Evolutionary conservation across 2,888 invertebrate genomes (phyloP).

Genomic region (Thereva nobilitata): DNA sequence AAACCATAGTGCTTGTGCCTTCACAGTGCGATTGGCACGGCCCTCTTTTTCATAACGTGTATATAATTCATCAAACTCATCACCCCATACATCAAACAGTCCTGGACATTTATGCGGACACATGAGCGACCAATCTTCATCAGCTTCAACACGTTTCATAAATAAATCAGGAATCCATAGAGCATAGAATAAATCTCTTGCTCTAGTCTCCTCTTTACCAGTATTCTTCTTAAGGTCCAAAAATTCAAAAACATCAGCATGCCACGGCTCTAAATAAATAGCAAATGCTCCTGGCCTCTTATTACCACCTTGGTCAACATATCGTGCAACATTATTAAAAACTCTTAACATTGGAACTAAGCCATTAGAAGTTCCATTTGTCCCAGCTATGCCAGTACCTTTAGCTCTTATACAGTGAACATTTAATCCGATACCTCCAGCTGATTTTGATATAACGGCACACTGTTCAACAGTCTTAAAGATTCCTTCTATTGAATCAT

Average conservation of each 20-base stretch:
- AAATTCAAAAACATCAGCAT: slow-evolving; percentile 95
- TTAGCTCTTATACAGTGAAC: slow-evolving; percentile 93
- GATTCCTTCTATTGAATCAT: slow-evolving; percentile 95
- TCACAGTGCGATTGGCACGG: slow-evolving; percentile 68
- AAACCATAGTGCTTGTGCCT: slow-evolving; percentile 90
- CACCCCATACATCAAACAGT: slow-evolving; percentile 90
- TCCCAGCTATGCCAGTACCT: slow-evolving; percentile 90
- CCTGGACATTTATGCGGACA: slow-evolving; percentile 94
- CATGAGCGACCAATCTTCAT: slow-evolving; percentile 93
- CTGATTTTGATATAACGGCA: slow-evolving; percentile 94
- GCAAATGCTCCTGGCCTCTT: slow-evolving; percentile 98
- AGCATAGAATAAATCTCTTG: slow-evolving; percentile 94
- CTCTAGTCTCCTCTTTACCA: slow-evolving; percentile 91
- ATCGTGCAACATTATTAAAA: slow-evolving; percentile 93
- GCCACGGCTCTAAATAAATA: slow-evolving; percentile 98
- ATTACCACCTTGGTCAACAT: slow-evolving; percentile 97
- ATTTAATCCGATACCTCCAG: slow-evolving; percentile 96
- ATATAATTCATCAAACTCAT: slow-evolving; percentile 90
- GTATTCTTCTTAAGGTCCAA: slow-evolving; percentile 94
- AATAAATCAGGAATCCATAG: slow-evolving; percentile 98
- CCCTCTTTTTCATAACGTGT: slow-evolving; percentile 82
- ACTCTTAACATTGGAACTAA: slow-evolving; percentile 94
- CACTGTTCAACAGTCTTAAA: slow-evolving; percentile 90
- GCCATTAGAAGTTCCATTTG: slow-evolving; percentile 93
- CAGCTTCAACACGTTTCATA: slow-evolving; percentile 88